phyloP scores from a whole-genome alignment of 2,888 invertebrate species.

The Cantharis nigra region DNA sequence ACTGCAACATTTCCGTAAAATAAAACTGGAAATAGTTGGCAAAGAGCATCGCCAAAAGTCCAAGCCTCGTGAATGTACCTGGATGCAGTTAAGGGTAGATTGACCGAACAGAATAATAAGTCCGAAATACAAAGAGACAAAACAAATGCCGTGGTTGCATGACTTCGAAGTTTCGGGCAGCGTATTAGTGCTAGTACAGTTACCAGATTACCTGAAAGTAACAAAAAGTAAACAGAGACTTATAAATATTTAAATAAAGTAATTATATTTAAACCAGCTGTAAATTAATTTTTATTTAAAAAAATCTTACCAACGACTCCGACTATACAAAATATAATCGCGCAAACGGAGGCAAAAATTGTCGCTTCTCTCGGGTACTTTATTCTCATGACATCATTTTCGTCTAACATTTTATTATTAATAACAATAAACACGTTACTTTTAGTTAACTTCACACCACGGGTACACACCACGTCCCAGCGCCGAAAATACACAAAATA shows the following conservation, averaged over 20 bases:
- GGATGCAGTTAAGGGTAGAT: constrained; percentile 82
- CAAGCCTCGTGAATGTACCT: constrained; percentile 81
- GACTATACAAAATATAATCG: constrained; percentile 76
- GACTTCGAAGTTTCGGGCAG: constrained; percentile 77
- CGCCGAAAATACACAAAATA: neutral
- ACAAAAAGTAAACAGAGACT: constrained; percentile 9
- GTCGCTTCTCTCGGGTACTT: constrained; percentile 75
- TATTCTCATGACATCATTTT: constrained; percentile 28
- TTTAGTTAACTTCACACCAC: neutral
- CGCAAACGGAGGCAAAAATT: constrained; percentile 76
- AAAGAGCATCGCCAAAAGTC: constrained; percentile 77
- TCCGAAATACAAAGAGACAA: constrained; percentile 85
- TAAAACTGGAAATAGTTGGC: constrained; percentile 84
- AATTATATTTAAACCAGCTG: neutral
- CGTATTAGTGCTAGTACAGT: constrained; percentile 79
- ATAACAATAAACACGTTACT: neutral
- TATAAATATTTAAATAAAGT: neutral
- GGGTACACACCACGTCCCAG: neutral
- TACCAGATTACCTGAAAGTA: constrained; percentile 75
- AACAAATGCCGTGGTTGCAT: constrained; percentile 88
- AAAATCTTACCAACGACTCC: constrained; percentile 72
- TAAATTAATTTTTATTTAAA: constrained; percentile 3
- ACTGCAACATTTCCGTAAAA: constrained; percentile 91
- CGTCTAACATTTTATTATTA: constrained; percentile 19
- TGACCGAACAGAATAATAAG: constrained; percentile 81